A percentile compares a stretch with the other conserved stretches of the same genome.
These are phyloP conservation scores for Centropyge bicolor DNA, from an alignment of 2,797 vertebrate species.

Conservation along the genomic window DNA sequence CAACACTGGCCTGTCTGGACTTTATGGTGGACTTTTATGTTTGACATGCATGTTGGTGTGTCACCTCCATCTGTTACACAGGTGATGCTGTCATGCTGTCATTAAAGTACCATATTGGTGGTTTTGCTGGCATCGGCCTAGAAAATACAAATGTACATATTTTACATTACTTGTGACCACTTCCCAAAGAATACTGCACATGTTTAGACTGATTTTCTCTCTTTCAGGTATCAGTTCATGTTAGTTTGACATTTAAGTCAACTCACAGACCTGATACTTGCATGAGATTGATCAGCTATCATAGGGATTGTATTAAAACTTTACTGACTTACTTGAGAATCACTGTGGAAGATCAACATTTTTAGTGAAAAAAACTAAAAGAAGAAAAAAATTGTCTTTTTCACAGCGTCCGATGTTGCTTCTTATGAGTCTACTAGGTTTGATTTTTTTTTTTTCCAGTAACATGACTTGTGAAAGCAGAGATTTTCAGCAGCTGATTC, in stretches of 20 bases:
- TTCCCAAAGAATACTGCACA: constrained; percentile 23
- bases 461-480: background rate
- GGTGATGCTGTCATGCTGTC: constrained; percentile 59
- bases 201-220: background rate
- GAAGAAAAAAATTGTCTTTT: background rate
- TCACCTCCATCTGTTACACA: constrained; percentile 52
- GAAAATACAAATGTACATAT: constrained; percentile 49
- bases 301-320: background rate
- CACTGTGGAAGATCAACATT: background rate
- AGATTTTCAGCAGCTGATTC: background rate
- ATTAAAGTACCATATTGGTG: constrained; percentile 56
- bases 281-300: background rate
- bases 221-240: background rate
- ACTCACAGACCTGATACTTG: background rate
- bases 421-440: background rate
- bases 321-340: background rate
- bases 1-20: constrained; percentile 66
- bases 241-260: constrained; percentile 6
- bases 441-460: background rate
- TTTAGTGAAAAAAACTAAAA: background rate
- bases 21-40: constrained; percentile 68
- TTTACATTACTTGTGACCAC: constrained; percentile 55
- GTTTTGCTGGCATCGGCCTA: constrained; percentile 57
- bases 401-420: background rate
- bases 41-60: constrained; percentile 56